Evolutionary conservation across 2,888 invertebrate genomes (phyloP).

Genomic region (Sesamia inferens): DNA sequence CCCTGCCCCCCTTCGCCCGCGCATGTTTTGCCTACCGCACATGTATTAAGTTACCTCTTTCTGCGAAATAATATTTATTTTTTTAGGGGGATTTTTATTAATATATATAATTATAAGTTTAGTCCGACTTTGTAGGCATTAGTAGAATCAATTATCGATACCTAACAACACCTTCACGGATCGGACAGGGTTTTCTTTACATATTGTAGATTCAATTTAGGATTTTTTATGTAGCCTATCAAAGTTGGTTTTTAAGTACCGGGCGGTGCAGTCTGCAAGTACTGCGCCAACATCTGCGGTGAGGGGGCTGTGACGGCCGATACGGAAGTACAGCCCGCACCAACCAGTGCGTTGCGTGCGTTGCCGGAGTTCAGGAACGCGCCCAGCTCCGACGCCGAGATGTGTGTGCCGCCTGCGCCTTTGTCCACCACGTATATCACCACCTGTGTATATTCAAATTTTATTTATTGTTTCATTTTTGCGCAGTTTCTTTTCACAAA

Average conservation of each 20-base stretch:
- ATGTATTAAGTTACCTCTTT: too few relatives aligned
- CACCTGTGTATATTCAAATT: constrained; percentile 63
- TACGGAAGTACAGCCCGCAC: constrained; percentile 93
- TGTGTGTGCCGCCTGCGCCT: constrained; percentile 91
- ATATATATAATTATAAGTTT: too few relatives aligned
- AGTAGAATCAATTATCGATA: too few relatives aligned
- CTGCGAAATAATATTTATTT: too few relatives aligned
- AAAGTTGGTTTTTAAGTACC: constrained; percentile 31
- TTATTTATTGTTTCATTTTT: too few relatives aligned
- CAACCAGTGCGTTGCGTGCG: constrained; percentile 93
- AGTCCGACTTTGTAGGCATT: too few relatives aligned
- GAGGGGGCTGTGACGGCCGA: constrained; percentile 94
- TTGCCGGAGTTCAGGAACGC: constrained; percentile 92
- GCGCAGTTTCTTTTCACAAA: too few relatives aligned
- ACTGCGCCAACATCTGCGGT: constrained; percentile 95
- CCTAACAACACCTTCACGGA: too few relatives aligned
- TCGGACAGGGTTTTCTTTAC: too few relatives aligned
- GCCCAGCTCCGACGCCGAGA: constrained; percentile 93
- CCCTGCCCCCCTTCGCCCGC: too few relatives aligned
- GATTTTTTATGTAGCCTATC: neutral
- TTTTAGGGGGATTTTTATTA: too few relatives aligned
- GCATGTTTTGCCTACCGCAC: too few relatives aligned
- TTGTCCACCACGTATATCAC: constrained; percentile 83
- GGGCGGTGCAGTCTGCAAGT: constrained; percentile 96
- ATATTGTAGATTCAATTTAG: neutral